These are phyloP conservation scores for Brachylomia viminalis DNA, from an alignment of 2,888 invertebrate species.

Conservation along the genomic window DNA sequence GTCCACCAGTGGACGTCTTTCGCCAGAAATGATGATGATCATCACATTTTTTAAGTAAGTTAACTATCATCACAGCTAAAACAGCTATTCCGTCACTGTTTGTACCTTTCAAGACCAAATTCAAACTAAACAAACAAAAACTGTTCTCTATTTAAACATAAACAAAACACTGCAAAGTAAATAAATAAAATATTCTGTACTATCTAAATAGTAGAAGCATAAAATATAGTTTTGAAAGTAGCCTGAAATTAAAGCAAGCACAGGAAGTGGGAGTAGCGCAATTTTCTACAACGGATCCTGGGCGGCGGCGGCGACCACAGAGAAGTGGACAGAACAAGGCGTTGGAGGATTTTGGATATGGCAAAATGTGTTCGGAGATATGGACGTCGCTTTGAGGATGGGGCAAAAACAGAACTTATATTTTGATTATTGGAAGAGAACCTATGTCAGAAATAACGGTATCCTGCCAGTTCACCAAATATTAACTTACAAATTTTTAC, in stretches of 20 bases:
- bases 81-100: no score
- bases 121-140: constrained; percentile 9
- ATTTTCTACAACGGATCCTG: constrained; percentile 77
- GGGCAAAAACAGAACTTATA: no score
- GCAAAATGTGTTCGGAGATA: background rate
- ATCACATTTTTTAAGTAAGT: background rate
- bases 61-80: background rate
- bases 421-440: no score
- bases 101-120: constrained; percentile 5
- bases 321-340: constrained; percentile 24
- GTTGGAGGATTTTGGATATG: constrained; percentile 44
- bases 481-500: no score
- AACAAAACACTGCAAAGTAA: constrained; percentile 16
- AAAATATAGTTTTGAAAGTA: constrained; percentile 74
- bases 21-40: no score
- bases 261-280: constrained; percentile 73
- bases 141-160: background rate
- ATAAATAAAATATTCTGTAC: constrained; percentile 30
- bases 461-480: no score
- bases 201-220: constrained; percentile 67
- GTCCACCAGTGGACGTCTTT: no score
- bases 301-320: constrained; percentile 71
- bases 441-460: no score
- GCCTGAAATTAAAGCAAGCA: constrained; percentile 79
- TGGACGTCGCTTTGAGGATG: no score